Conservation (phyloP, 1,140 invertebrate genomes). For the Drosophila carrolli region DNA sequence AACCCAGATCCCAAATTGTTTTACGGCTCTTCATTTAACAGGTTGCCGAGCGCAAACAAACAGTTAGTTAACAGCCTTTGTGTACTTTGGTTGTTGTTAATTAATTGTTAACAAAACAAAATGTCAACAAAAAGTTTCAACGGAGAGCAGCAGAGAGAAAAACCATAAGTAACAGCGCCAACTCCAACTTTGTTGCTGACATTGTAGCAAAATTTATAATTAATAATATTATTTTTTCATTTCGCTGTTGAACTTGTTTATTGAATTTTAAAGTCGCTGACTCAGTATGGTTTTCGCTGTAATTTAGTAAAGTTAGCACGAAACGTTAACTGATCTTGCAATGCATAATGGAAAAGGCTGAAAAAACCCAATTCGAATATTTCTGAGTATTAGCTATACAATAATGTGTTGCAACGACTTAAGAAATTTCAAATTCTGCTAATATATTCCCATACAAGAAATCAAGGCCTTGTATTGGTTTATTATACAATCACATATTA, state of each 20-base stretch:
- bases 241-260: slow-evolving; percentile 32
- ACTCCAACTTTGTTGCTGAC: slow-evolving; percentile 54
- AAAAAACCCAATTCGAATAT: slow-evolving; percentile 53
- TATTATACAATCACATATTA: not conserved
- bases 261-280: slow-evolving; percentile 58
- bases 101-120: slow-evolving; percentile 75
- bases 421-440: not conserved
- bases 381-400: slow-evolving; percentile 26
- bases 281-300: slow-evolving; percentile 61
- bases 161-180: slow-evolving; percentile 39
- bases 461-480: too few species aligned
- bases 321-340: slow-evolving; percentile 33
- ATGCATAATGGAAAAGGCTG: not conserved
- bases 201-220: slow-evolving; percentile 23
- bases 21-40: slow-evolving; percentile 53
- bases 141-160: not conserved
- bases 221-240: slow-evolving; percentile 37
- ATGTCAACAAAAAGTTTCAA: slow-evolving; percentile 50
- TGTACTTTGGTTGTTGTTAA: slow-evolving; percentile 57
- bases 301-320: slow-evolving; percentile 69
- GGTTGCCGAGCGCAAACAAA: slow-evolving; percentile 51
- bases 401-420: slow-evolving; percentile 33
- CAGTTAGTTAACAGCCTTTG: slow-evolving; percentile 36
- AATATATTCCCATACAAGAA: too few species aligned
- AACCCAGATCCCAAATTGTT: slow-evolving; percentile 53